Evolutionary conservation across 2,113 vertebrate genomes (phyloP).

Genomic region (Chaetura pelagica): DNA sequence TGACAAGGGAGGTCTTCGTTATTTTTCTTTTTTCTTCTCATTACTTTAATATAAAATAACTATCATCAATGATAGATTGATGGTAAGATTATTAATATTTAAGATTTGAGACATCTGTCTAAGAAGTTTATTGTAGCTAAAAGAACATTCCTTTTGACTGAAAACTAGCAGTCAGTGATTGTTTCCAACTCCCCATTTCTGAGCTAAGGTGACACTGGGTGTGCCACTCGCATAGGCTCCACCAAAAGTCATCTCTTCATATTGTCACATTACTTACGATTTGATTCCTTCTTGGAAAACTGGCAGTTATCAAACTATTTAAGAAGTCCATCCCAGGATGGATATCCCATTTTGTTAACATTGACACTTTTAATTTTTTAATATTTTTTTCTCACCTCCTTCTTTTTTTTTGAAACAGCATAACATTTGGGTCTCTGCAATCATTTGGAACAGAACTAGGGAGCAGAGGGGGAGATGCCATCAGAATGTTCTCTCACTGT

Average conservation of each 20-base stretch:
- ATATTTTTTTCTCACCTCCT: neutral
- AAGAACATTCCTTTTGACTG: neutral
- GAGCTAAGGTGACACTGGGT: neutral
- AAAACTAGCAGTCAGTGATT: neutral
- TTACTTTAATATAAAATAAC: neutral
- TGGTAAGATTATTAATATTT: neutral
- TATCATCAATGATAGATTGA: neutral
- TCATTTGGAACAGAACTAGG: neutral
- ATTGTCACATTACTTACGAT: neutral
- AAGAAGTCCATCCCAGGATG: neutral
- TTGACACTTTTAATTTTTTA: neutral
- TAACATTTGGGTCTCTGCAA: neutral
- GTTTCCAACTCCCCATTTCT: neutral
- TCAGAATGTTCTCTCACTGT: neutral
- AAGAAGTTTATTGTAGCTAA: neutral
- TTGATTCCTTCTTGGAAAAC: neutral
- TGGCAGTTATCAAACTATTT: neutral
- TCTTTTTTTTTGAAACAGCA: neutral
- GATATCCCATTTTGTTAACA: neutral
- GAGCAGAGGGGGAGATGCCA: neutral
- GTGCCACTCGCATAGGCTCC: neutral
- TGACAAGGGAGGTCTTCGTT: neutral
- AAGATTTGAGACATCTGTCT: neutral
- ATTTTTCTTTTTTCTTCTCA: neutral
- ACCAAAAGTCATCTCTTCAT: neutral